Evolutionary conservation across 2,797 vertebrate species (phyloP).

Genomic region (Buphagus erythrorhynchus): DNA sequence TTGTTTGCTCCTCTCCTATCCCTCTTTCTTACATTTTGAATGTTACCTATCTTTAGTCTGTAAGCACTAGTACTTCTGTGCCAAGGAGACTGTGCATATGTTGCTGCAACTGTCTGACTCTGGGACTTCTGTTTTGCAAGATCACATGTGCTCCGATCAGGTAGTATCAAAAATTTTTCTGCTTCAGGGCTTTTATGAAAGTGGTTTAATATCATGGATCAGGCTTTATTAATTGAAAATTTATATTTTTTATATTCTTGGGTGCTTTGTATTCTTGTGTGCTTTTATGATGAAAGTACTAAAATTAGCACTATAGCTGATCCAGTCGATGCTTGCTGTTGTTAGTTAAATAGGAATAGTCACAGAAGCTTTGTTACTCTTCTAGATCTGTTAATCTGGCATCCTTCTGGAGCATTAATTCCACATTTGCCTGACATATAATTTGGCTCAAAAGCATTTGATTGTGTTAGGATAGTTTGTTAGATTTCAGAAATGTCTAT

Average conservation of each 20-base stretch:
- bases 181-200: not conserved
- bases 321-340: not conserved
- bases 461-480: not conserved
- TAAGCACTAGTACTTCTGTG: not conserved
- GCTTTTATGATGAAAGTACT: not conserved
- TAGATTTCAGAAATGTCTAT: not conserved
- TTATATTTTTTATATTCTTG: not conserved
- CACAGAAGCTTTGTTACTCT: not conserved
- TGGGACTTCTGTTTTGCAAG: not conserved
- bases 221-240: not conserved
- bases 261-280: not conserved
- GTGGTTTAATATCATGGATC: not conserved
- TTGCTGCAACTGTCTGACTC: not conserved
- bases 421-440: not conserved
- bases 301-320: not conserved
- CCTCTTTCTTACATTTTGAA: not conserved
- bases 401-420: not conserved
- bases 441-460: not conserved
- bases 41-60: not conserved
- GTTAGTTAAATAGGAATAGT: not conserved
- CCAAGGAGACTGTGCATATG: not conserved
- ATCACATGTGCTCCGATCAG: rapidly evolving
- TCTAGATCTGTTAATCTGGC: not conserved
- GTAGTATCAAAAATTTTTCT: not conserved
- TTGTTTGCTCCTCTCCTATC: not conserved